Base-by-base conservation (phyloP, 2,113 vertebrate species). In the Delphinapterus leucas region DNA sequence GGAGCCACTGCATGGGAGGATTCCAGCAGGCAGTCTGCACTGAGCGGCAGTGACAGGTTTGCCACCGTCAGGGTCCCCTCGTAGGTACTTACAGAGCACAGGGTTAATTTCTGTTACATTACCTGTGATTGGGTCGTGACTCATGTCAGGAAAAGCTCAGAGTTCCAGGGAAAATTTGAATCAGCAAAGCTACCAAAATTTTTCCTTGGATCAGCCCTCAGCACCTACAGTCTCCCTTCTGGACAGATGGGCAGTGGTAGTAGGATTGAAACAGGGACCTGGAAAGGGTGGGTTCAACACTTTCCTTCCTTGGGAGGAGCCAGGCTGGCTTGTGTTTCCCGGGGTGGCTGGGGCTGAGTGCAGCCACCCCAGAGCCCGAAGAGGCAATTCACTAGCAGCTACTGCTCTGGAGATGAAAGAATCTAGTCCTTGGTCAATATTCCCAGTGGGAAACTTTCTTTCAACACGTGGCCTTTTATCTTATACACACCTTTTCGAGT, bases 81-180 rank as follows among this genome's bases (percentile, higher is more conserved):
- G 0, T 15, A 20, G 47, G 67, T 26, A 11, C 18, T 85, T 8
- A 88, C 36, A 13, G 1, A 31, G n/a, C 79, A 5, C 38, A 60
- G 63, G 79, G 36, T 63, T 33, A 17, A 73, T 53, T 95, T 49
- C 31, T 84, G 20, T 67, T 36, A 28, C 3, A 1, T 81, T 77
- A 33, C n/a, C 18, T 94, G 55, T 63, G 31, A 80, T 31, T 80
- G 71, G 53, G 10, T 49, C 6, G 28, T 41, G 44, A 31, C 15
- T 38, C 28, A 21, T 25, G 8, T 67, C 12, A 74, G 60, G 25
- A 71, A 97, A 93, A 71, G 7, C 3, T 77, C 44, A 73, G 61
- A 28, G 33, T 91, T 84, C 6, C 26, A 93, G 38, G 61, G 61
- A 90, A 76, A 95, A 83, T 82, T 58, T 60, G 70, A 80, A 68